Base-by-base conservation (phyloP, 1,140 invertebrate genomes). In the Halyomorpha halys region DNA sequence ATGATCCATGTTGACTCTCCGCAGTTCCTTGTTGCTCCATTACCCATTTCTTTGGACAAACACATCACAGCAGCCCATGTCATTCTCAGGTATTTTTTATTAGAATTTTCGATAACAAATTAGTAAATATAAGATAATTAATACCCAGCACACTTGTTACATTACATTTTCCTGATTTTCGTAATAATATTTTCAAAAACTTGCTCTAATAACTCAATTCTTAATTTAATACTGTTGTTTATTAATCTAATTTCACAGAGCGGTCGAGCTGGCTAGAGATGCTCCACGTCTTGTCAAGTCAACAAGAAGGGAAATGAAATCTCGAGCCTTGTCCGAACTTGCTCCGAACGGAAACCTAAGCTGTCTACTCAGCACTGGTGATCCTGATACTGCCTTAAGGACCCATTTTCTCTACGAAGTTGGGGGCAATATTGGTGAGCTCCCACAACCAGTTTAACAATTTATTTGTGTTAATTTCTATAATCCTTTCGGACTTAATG, bases 381-480 rank as follows among this genome's bases (percentile, higher is more conserved):
- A 76, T 66, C 71, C 73, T 9, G 76, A 75, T 27, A 75, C 74
- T 65, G 75, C 77, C n/a, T 70, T 78, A 5, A 72, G 77, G 60
- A 76, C 76, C 54, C 77, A 80, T 67, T 77, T 76, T 62, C 69
- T 81, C 30, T 80, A 76, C 70, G 80, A 81, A 73, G 71, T 78
- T 61, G 79, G 79, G 39, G 80, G 80, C 34, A 81, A 81, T 71
- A 80, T 81, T 63, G 78, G 80, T 80, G 71, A 71, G 73, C 11
- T 6, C 27, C 53, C 9, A 27, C 27, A 39, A 2, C 8, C 27
- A 30, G 8, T 30, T 4, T 30, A 30, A 30, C 27, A 3, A 30
- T 39, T 13, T 13, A 8, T 39, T 39, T 39, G 13, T 39, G 1
- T 13, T 30, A 4, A 39, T 39, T 39, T 39, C 3, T 30, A 4